Evolutionary conservation across 2,888 invertebrate species (phyloP), one percentile per base, ranked within the genome.

Genomic region (Tortrix viridana): DNA sequence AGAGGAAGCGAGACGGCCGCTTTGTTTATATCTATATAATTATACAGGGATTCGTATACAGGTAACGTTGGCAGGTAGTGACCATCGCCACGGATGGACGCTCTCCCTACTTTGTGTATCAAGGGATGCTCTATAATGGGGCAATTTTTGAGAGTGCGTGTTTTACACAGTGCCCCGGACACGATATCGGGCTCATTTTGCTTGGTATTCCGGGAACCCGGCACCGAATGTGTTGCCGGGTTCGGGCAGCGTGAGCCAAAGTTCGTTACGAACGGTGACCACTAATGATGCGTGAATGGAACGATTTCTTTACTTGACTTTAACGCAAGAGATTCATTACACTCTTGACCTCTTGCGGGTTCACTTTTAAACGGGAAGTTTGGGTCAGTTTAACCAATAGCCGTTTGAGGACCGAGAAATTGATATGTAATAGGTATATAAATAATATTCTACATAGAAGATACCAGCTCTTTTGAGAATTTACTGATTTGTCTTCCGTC

Each of bases 1-100:
- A 69, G 88, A 71, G 77, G 74, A 79, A 90, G 82, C 76, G 84
- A 80, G 91, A 90, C 78, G 70, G 76, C 79, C 70, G 75, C 81
- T 82, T 80, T 82, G 77, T 80, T 84, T 87, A 82, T 85, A 80
- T 76, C 71, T 84, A 77, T 75, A 77, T 85, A 88, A 89, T 89
- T 85, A 75, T 74, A 80, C 84, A 75, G 84, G 87, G 91, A 89
- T 90, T 89, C 73, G 84, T 86, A 81, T 81, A 80, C 81, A 82
- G 81, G 83, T 82, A 76, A 73, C 41, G 75, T 71, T 67, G 79
- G 77, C 87, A 88, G 88, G 89, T 87, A 87, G 86, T 77, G 81
- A 73, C 74, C 81, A 78, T 80, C 74, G 82, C 58, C 80, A 89
- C 84, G 91, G 88, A 87, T 88, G 88, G 89, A 72, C 85, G 89